phyloP scores from a whole-genome alignment of 1,140 invertebrate genomes.

The Formica selysi region DNA sequence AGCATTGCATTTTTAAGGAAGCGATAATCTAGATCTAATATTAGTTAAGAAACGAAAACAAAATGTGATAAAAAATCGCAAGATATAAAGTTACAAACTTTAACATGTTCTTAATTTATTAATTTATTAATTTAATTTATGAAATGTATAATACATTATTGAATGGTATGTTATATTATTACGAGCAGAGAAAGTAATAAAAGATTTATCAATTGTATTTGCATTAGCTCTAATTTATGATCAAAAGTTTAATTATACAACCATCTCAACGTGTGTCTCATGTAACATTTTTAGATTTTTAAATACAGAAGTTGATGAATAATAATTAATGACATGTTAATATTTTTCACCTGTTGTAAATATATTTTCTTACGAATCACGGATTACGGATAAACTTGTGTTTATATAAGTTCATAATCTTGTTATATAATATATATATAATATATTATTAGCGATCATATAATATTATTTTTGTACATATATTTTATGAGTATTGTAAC shows the following conservation, averaged over 20 bases:
- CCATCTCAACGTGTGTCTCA: neutral
- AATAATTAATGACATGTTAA: neutral
- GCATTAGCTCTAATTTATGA: neutral
- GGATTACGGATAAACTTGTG: neutral
- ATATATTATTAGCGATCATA: neutral
- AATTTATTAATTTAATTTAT: neutral
- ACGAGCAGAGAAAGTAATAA: neutral
- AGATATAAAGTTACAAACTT: neutral
- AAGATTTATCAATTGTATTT: neutral
- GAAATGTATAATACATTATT: neutral
- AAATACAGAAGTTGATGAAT: slow-evolving; percentile 6
- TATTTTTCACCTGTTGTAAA: neutral
- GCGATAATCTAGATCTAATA: neutral
- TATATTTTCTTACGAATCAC: neutral
- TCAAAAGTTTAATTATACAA: neutral
- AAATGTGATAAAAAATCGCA: neutral
- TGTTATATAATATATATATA: neutral
- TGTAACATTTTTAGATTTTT: neutral
- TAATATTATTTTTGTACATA: neutral
- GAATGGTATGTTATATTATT: neutral
- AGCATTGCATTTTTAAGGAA: no score
- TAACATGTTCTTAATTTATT: neutral
- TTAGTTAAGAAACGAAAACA: neutral
- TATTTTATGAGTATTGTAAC: neutral
- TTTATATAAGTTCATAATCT: neutral